phyloP scores from a whole-genome alignment of 2,113 vertebrate species.

The Trematocara stigmaticum region DNA sequence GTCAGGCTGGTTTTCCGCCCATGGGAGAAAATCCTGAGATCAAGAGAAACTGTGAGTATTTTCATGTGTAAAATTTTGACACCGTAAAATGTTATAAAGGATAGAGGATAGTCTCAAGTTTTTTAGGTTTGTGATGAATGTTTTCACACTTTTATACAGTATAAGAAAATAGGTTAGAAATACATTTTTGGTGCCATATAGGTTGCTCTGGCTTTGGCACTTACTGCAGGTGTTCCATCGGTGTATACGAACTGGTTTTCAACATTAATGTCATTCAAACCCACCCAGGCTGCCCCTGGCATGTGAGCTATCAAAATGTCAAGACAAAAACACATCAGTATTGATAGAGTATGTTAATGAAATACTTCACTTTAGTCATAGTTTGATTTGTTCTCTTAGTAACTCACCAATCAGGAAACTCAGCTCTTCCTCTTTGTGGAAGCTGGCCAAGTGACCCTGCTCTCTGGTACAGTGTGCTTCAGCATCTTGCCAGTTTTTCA shows the following conservation, averaged over 20 bases:
- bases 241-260: constrained; percentile 58
- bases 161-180: background rate
- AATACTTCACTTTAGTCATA: background rate
- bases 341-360: background rate
- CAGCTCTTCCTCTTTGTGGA: constrained; percentile 57
- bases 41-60: background rate
- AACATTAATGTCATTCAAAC: constrained; percentile 62
- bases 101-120: background rate
- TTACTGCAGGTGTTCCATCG: constrained; percentile 63
- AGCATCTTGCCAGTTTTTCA: constrained; percentile 66
- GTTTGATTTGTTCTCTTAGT: background rate
- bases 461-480: constrained; percentile 53
- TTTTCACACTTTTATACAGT: background rate
- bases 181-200: background rate
- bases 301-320: constrained; percentile 65
- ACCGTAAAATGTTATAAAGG: background rate
- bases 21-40: constrained; percentile 59
- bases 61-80: background rate
- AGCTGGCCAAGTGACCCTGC: constrained; percentile 68
- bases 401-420: constrained; percentile 71
- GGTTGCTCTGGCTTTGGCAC: background rate
- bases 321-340: background rate
- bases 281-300: constrained; percentile 63
- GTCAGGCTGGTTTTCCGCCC: constrained; percentile 65
- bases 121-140: background rate